phyloP scores from a whole-genome alignment of 2,797 vertebrate species.

The Poeciliopsis presidionis region DNA sequence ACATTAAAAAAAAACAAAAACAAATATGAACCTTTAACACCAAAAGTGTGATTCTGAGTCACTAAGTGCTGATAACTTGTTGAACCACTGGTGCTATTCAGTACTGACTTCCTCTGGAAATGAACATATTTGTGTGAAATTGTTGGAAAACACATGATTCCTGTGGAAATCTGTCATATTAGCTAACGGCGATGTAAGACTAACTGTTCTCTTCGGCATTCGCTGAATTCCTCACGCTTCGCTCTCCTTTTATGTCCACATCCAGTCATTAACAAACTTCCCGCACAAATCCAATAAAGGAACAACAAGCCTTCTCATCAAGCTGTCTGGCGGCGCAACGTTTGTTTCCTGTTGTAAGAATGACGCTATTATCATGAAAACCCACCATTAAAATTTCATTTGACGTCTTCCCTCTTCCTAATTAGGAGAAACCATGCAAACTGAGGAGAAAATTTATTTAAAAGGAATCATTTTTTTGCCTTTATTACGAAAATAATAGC shows the following conservation, averaged over 20 bases:
- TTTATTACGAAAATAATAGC: not conserved
- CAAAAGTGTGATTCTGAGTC: not conserved
- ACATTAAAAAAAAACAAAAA: not conserved
- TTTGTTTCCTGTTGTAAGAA: constrained; percentile 67
- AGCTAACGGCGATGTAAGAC: constrained; percentile 27
- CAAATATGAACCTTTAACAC: not conserved
- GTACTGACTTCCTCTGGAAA: constrained; percentile 43
- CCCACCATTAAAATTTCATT: constrained; percentile 43
- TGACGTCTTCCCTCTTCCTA: constrained; percentile 45
- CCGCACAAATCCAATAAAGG: constrained; percentile 72
- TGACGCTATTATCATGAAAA: constrained; percentile 63
- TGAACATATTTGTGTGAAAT: constrained; percentile 43
- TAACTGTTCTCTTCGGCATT: constrained; percentile 53
- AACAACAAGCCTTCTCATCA: constrained; percentile 62
- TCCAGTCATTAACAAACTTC: constrained; percentile 61
- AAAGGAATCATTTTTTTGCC: not conserved
- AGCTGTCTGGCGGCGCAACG: constrained; percentile 18
- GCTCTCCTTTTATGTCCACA: constrained; percentile 65
- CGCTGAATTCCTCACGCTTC: constrained; percentile 51
- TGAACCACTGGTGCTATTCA: constrained; percentile 10
- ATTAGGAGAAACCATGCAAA: constrained; percentile 7
- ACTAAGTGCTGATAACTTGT: constrained; percentile 12
- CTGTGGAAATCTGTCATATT: constrained; percentile 28
- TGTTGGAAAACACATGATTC: constrained; percentile 35
- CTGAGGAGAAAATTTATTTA: not conserved